These are phyloP conservation scores for Drosophila anceps DNA, from an alignment of 2,888 invertebrate genomes.

Conservation along the genomic window DNA sequence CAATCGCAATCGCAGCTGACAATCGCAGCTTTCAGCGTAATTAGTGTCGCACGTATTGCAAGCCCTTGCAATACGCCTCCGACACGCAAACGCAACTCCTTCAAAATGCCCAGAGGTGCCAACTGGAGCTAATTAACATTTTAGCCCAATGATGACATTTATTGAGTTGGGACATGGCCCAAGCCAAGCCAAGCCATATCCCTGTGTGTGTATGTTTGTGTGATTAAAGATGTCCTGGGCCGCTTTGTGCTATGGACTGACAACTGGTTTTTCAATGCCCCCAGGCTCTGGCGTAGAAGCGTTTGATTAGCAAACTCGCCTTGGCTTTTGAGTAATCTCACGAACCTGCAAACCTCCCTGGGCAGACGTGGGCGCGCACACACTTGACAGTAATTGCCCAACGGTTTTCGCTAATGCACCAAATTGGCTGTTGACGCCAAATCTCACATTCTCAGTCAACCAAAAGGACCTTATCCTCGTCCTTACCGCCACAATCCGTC, in stretches of 20 bases:
- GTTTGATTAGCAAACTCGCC: constrained; percentile 68
- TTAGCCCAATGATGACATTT: constrained; percentile 51
- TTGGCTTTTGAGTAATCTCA: constrained; percentile 57
- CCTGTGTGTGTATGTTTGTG: not conserved
- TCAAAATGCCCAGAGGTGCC: constrained; percentile 20
- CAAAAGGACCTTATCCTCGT: constrained; percentile 37
- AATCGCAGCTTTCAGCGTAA: constrained; percentile 60
- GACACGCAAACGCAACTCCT: constrained; percentile 4
- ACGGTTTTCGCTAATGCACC: constrained; percentile 79
- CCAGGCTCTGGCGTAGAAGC: constrained; percentile 36
- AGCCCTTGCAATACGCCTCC: constrained; percentile 21
- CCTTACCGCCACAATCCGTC: not conserved
- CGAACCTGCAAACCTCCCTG: constrained; percentile 34
- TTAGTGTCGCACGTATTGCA: constrained; percentile 54
- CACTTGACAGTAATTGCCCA: constrained; percentile 79
- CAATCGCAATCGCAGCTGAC: constrained; percentile 42
- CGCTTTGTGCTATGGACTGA: constrained; percentile 46
- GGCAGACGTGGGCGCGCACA: constrained; percentile 20
- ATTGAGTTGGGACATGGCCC: constrained; percentile 55
- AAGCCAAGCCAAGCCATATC: not conserved
- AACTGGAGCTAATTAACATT: constrained; percentile 55
- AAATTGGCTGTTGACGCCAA: constrained; percentile 80
- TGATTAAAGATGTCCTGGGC: constrained; percentile 56
- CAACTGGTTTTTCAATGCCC: constrained; percentile 64
- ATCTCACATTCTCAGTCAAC: constrained; percentile 67